Conservation (phyloP, 2,113 vertebrate genomes). For the Nannospalax galili region DNA sequence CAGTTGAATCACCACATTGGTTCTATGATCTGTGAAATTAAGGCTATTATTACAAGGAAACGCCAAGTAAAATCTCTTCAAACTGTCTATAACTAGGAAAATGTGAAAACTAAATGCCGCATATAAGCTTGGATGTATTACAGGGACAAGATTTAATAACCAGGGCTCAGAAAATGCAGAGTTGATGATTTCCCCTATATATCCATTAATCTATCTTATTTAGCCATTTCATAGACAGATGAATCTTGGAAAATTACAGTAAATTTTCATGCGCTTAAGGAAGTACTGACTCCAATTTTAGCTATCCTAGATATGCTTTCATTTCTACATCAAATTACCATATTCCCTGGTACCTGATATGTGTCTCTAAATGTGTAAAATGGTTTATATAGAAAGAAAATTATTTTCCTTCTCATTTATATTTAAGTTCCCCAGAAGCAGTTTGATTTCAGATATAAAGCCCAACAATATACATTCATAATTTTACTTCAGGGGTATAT, state of each 20-base stretch:
- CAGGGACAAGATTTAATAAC: neutral
- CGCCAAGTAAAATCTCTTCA: neutral
- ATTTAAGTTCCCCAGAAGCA: neutral
- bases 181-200: neutral
- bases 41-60: neutral
- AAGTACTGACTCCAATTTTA: no score
- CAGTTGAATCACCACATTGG: neutral
- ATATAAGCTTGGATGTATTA: neutral
- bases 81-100: neutral
- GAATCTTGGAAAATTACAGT: neutral
- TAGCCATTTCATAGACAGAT: neutral
- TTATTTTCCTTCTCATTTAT: neutral
- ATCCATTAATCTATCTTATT: neutral
- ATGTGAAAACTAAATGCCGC: neutral
- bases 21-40: neutral
- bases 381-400: no score
- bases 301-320: neutral
- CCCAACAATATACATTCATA: neutral
- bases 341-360: neutral
- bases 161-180: neutral
- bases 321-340: neutral
- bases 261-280: neutral
- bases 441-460: neutral
- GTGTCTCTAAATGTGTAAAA: neutral
- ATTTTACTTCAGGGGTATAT: neutral